phyloP scores from a whole-genome alignment of 2,797 vertebrate species.

The Okamejei kenojei region DNA sequence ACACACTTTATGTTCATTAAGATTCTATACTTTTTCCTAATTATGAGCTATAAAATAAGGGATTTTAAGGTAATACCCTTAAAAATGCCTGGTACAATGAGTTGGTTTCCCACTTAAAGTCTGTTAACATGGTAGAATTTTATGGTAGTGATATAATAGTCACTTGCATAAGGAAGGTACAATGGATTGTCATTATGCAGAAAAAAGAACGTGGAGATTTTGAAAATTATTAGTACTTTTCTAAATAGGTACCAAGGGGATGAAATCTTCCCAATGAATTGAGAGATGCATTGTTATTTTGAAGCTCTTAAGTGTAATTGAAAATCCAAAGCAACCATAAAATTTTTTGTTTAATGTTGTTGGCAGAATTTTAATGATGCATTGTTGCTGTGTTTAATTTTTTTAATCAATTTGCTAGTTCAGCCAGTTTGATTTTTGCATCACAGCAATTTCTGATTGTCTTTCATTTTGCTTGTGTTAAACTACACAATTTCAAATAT shows the following conservation, averaged over 20 bases:
- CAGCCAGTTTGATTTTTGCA: constrained; percentile 32
- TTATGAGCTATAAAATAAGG: background rate
- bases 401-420: constrained; percentile 38
- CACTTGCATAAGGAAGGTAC: constrained; percentile 18
- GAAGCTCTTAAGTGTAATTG: constrained; percentile 32
- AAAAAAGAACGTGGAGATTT: constrained; percentile 9
- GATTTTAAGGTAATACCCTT: background rate
- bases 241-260: constrained; percentile 6
- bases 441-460: constrained; percentile 12
- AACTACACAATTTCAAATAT: background rate
- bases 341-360: constrained; percentile 35
- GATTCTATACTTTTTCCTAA: background rate
- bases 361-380: constrained; percentile 34
- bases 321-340: constrained; percentile 37
- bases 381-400: constrained; percentile 32
- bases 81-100: constrained; percentile 13
- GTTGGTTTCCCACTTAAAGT: background rate
- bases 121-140: constrained; percentile 18
- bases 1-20: background rate
- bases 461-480: background rate
- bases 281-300: constrained; percentile 32
- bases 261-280: constrained; percentile 31
- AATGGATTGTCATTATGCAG: constrained; percentile 9
- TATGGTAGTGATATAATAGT: background rate
- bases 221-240: constrained; percentile 32